These are phyloP conservation scores for Zoanthus gigantus DNA, from an alignment of 92 coral and sea anemone genomes.

Conservation along the genomic window DNA sequence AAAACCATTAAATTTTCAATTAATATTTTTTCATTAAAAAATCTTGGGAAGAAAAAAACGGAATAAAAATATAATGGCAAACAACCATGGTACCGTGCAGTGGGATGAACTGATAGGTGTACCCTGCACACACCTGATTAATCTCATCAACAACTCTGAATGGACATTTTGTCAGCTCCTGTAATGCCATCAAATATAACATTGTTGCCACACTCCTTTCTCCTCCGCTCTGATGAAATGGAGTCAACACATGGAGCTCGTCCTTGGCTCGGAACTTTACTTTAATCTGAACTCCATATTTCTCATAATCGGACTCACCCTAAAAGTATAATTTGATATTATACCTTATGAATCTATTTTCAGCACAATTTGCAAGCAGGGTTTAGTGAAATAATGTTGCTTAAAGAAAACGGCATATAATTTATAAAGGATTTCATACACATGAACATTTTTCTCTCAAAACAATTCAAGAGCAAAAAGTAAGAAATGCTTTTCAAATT, in stretches of 20 bases:
- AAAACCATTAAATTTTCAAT: too few species aligned
- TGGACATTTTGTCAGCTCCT: slow-evolving; percentile 94
- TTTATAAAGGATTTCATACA: too few species aligned
- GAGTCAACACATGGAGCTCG: slow-evolving; percentile 93
- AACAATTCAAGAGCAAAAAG: too few species aligned
- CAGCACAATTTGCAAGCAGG: neutral
- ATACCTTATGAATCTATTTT: neutral
- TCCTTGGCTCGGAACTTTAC: slow-evolving; percentile 98
- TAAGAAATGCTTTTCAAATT: too few species aligned
- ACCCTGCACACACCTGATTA: slow-evolving; percentile 77
- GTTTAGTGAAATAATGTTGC: neutral
- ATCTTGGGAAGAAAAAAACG: too few species aligned
- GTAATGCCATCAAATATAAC: slow-evolving; percentile 94
- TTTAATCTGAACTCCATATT: slow-evolving; percentile 94
- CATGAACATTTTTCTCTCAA: too few species aligned
- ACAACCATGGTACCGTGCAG: too few species aligned
- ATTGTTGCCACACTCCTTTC: slow-evolving; percentile 97
- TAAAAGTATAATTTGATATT: neutral
- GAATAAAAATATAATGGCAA: too few species aligned
- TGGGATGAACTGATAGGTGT: too few species aligned
- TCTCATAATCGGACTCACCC: slow-evolving; percentile 94
- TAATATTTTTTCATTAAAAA: too few species aligned
- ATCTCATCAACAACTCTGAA: slow-evolving; percentile 98
- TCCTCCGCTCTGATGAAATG: slow-evolving; percentile 98
- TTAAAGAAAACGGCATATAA: too few species aligned